A percentile compares a stretch with the other conserved stretches of the same genome.
Conservation (phyloP, 2,113 vertebrate genomes). For the Arvicanthis niloticus region DNA sequence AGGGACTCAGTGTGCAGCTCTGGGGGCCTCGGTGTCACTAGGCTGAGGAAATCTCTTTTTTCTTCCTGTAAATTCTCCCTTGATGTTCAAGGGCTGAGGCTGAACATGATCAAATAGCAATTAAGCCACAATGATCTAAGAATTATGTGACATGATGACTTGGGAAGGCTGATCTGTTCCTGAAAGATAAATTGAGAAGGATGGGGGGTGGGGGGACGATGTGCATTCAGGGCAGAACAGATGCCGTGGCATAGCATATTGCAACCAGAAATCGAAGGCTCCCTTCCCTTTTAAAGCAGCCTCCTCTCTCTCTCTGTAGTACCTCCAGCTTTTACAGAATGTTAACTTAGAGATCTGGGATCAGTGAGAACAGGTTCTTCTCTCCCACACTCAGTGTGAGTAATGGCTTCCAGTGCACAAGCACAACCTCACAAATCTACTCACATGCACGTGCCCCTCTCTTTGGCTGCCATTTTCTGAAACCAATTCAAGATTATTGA, state of each 20-base stretch:
- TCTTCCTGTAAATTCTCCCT: slow-evolving; percentile 27
- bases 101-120: slow-evolving; percentile 72
- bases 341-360: neutral
- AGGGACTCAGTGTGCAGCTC: neutral
- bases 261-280: neutral
- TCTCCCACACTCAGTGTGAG: neutral
- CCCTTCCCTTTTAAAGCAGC: neutral
- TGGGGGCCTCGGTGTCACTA: neutral
- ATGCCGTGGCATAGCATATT: neutral
- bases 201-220: neutral
- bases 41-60: neutral
- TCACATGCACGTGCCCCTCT: accelerated
- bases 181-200: slow-evolving; percentile 47
- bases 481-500: neutral
- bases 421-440: neutral
- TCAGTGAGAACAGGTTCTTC: neutral
- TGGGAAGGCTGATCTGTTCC: slow-evolving; percentile 35
- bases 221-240: neutral
- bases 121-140: slow-evolving; percentile 62
- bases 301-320: neutral
- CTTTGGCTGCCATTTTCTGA: neutral
- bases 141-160: slow-evolving; percentile 45
- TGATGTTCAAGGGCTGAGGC: slow-evolving; percentile 52
- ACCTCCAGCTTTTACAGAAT: neutral
- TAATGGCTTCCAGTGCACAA: neutral